Evolutionary conservation across 2,113 vertebrate genomes (phyloP), one percentile per base, ranked within the genome.

Genomic region (Semicossyphus pulcher): DNA sequence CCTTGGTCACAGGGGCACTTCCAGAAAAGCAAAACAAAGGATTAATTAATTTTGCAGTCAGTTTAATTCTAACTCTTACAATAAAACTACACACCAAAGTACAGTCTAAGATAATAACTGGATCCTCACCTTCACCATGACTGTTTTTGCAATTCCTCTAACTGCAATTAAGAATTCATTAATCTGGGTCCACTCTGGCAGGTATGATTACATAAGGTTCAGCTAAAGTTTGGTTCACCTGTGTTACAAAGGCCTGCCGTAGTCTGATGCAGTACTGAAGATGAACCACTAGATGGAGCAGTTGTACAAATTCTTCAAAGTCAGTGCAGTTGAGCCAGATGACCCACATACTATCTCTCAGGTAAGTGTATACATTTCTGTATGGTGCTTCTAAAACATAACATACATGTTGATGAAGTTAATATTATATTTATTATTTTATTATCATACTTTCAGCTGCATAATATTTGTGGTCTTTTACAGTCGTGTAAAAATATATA

Each of bases 241-340:
- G 37, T 2, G 4, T 20, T 7, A 45, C 2, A 16, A 15, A 12
- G 37, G 18, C 26, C 14, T 7, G 10, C 14, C 29, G 60, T 29
- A 41, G 9, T 44, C 5, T 29, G 25, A 3, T 56, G 84, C 49
- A 65, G 54, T 9, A 37, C 29, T 52, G 1, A 4, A n/a, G 29
- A 3, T 28, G 0, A 18, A 61, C 68, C 89, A 86, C 57, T 79
- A 81, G 89, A 74, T 86, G 81, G 78, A 12, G 81, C 37, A 44
- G 10, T 54, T 65, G 62, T 61, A 23, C 0, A 39, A 14, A 44
- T 10, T 48, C 15, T 1, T 14, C 1, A 2, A 23, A 41, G 5
- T 10, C 41, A n/a, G 5, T 44, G 18, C 5, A 7, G 41, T n/a
- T 4, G 41, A 44, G 41, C 18, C 16, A 44, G 18, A n/a, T 44